These are phyloP conservation scores for Castor canadensis DNA, from an alignment of 2,113 vertebrate genomes.

Conservation along the genomic window DNA sequence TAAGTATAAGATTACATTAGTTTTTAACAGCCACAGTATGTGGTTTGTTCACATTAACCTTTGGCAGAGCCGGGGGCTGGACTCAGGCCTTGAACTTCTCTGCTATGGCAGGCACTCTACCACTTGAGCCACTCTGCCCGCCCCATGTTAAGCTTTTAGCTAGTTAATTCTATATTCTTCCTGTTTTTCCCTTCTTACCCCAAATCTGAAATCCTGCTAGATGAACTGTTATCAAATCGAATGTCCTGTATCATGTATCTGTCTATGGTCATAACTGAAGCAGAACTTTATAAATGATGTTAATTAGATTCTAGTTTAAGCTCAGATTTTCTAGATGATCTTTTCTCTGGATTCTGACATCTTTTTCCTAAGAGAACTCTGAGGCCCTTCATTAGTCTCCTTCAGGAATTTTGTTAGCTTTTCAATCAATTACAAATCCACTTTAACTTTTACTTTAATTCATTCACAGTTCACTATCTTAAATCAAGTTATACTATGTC, in stretches of 20 bases:
- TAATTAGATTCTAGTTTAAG: slow-evolving; percentile 50
- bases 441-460: slow-evolving; percentile 37
- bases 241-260: background rate
- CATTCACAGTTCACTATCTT: background rate
- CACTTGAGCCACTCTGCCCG: too few relatives aligned
- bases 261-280: slow-evolving; percentile 21
- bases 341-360: slow-evolving; percentile 31
- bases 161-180: background rate
- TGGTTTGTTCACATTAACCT: slow-evolving; percentile 16
- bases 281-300: background rate
- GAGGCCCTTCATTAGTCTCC: background rate
- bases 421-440: background rate
- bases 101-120: too few relatives aligned
- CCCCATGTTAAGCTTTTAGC: background rate
- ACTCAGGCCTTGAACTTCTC: too few relatives aligned
- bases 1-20: background rate
- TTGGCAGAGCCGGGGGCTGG: too few relatives aligned
- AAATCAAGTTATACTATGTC: slow-evolving; percentile 29
- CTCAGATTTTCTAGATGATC: background rate
- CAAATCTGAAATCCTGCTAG: background rate
- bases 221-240: slow-evolving; percentile 37
- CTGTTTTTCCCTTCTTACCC: background rate
- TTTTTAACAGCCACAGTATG: slow-evolving; percentile 33
- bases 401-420: slow-evolving; percentile 5
- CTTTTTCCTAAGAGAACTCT: slow-evolving; percentile 12